Base-by-base conservation (phyloP, 2,113 vertebrate genomes). In the Bucco capensis region DNA sequence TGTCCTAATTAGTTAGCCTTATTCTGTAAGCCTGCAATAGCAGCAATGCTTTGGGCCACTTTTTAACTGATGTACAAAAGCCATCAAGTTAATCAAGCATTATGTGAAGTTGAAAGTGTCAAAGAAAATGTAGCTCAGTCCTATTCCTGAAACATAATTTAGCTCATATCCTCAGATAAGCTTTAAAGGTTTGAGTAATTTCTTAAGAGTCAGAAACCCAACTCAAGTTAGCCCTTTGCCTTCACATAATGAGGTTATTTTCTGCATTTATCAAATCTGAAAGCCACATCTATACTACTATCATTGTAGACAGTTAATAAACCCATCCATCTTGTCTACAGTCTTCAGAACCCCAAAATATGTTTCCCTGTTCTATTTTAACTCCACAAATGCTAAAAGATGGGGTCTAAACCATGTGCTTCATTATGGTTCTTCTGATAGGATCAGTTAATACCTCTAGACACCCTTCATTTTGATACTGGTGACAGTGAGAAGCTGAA, bases 321-420 rank as follows among this genome's bases (percentile, higher is more conserved):
- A 56, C 28, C 6, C 7, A 74, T 33, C 4, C 8, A 10, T 50
- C 19, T 53, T 58, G 40, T 12, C 31, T 7, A 30, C 3, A 62
- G n/a, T 2, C 12, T 53, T 56, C 60, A 77, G 47, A 93, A 83
- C 25, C 10, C 19, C 12, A 14, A 21, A 12, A 40, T 1, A 4
- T 7, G 2, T 44, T 23, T 31, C 75, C 46, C 42, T 62, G 8
- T 15, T 50, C n/a, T 46, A 0, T 30, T 37, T 33, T 23, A 75
- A 19, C 16, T 51, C 37, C 49, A 79, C 19, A 85, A 14, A 65
- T 65, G 5, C 6, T 72, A 27, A 14, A 13, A 81, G 17, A 27
- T 0, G 1, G 6, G 38, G 12, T 7, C 27, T 76, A 57, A 60
- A 86, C 6, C 6, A 6, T 37, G 6, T 16, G 4, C 13, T 57